These are phyloP conservation scores for Cyaniris semiargus DNA, from an alignment of 2,888 invertebrate genomes.

Conservation along the genomic window DNA sequence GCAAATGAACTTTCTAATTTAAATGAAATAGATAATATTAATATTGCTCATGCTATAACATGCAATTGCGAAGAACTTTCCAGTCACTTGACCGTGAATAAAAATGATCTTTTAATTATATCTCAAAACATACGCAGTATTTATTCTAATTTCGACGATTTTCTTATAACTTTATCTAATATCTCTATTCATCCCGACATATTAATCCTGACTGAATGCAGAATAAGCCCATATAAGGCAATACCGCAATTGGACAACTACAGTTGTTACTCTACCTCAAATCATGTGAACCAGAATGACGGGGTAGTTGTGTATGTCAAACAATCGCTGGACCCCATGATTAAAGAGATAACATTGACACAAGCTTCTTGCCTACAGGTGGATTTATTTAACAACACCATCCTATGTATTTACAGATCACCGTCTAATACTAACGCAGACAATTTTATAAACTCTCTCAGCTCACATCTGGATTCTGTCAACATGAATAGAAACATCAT, in stretches of 20 bases:
- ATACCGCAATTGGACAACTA: neutral
- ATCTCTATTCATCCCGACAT: neutral
- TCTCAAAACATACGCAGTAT: conserved; percentile 3
- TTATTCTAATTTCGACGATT: neutral
- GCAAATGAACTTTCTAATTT: too few relatives aligned
- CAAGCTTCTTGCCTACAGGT: neutral
- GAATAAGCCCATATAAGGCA: neutral
- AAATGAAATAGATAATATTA: too few relatives aligned
- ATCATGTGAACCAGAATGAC: neutral
- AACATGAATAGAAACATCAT: neutral
- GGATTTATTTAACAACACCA: neutral
- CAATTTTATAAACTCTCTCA: neutral
- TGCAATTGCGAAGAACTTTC: neutral
- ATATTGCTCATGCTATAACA: too few relatives aligned
- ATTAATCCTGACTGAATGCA: neutral
- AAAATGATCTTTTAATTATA: neutral
- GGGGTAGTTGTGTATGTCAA: neutral
- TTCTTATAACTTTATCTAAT: neutral
- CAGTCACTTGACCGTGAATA: neutral
- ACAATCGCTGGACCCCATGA: neutral
- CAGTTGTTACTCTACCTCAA: neutral
- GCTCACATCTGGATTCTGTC: neutral
- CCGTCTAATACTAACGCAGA: neutral
- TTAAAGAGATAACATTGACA: neutral
- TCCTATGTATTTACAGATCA: neutral